Base-by-base conservation (phyloP, 2,797 vertebrate genomes). In the Clarias pachynema region DNA sequence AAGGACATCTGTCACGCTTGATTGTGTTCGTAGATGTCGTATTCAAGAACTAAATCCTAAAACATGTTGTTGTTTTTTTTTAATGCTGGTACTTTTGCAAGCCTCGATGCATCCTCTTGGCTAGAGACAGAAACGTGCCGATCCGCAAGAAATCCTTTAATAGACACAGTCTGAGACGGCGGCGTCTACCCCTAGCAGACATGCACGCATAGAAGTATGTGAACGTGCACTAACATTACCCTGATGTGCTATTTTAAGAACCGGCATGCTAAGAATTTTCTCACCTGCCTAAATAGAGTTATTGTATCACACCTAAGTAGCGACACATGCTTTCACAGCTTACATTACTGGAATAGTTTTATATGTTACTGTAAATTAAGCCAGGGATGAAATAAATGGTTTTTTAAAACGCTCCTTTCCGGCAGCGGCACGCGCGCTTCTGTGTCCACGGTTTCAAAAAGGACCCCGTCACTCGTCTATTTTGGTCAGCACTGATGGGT, bases 121-220 rank as follows among this genome's bases (percentile, higher is more conserved):
- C 37, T 65, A 4, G 20, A 57, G 68, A 60, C 0, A 26, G 68
- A 85, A 80, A 74, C 82, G 68, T 82, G 88, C 75, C 34, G 72
- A 57, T 87, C 79, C n/a, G 70, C 81, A 87, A 72, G 79, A 66
- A 73, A 82, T 44, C 60, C 66, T 87, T 87, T 73, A 86, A 86
- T 86, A 84, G 79, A 86, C 72, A 65, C 57, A 78, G 87, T 53
- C 84, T 68, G 68, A 88, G 81, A 88, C 90, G 62, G 12, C 86
- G 85, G 12, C 86, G 85, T 88, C 83, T 69, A 75, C 34, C 22
- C 56, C 10, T 12, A 62, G 57, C 57, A 81, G 69, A 75, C 60
- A 81, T 62, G 74, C 40, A 73, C 79, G 53, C n/a, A 81, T 12
- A 14, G 69, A 77, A 80, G 59, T 83, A 87, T 65, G 49, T 74